phyloP scores from a whole-genome alignment of 2,797 vertebrate genomes.

The Chelmon rostratus region DNA sequence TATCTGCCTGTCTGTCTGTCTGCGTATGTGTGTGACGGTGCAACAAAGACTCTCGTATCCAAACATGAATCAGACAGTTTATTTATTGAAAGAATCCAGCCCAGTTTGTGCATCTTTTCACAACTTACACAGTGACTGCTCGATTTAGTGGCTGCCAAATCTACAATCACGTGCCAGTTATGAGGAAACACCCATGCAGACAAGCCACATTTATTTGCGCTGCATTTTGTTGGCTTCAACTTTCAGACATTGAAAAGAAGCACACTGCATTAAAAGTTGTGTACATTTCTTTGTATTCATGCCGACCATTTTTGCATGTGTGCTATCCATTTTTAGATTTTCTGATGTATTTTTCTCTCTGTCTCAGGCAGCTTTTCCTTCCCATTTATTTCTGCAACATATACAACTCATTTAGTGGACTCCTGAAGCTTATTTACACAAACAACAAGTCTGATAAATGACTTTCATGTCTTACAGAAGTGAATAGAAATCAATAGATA shows the following conservation, averaged over 20 bases:
- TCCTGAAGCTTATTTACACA: background rate
- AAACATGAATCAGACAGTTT: slow-evolving; percentile 3
- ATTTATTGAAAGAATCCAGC: slow-evolving; percentile 44
- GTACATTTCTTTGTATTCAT: background rate
- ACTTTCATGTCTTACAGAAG: background rate
- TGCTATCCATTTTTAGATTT: background rate
- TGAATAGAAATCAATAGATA: background rate
- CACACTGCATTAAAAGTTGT: background rate
- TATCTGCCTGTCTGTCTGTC: slow-evolving; percentile 19
- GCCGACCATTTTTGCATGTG: background rate
- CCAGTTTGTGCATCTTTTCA: slow-evolving; percentile 3
- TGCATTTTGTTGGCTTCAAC: background rate
- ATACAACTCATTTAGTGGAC: background rate
- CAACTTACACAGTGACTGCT: slow-evolving; percentile 3
- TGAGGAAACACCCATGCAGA: slow-evolving; percentile 26
- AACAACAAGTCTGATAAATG: background rate
- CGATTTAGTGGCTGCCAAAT: slow-evolving; percentile 51
- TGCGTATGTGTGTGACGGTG: background rate
- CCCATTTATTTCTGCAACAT: background rate
- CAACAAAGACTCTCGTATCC: slow-evolving; percentile 1
- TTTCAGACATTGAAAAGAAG: background rate
- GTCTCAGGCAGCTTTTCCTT: background rate
- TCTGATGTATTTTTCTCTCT: background rate
- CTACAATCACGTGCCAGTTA: slow-evolving; percentile 13
- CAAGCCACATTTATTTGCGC: background rate